A percentile compares a stretch with the other conserved stretches of the same genome.
Conservation (phyloP, 1,140 invertebrate genomes). For the Macrobrachium nipponense region DNA sequence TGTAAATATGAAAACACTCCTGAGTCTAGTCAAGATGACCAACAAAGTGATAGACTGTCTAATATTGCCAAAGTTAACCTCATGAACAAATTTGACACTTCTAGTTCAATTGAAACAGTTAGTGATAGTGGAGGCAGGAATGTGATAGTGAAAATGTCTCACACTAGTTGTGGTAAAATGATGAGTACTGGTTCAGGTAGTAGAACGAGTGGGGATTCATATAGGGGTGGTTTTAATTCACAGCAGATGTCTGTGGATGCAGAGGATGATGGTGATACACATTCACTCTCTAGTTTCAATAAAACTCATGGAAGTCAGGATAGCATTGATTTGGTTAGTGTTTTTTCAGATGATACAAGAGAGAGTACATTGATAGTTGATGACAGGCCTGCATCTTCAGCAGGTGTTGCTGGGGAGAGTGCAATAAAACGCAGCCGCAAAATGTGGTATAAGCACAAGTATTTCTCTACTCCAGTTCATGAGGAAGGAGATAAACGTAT, state of each 20-base stretch:
- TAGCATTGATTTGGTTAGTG: conserved; percentile 58
- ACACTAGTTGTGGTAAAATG: conserved; percentile 25
- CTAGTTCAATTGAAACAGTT: conserved; percentile 14
- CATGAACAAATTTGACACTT: conserved; percentile 29
- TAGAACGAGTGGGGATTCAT: conserved; percentile 10
- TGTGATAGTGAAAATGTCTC: conserved; percentile 52
- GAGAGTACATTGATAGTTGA: conserved; percentile 34
- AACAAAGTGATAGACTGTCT: conserved; percentile 19
- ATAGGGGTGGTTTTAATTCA: conserved; percentile 19
- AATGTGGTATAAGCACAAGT: conserved; percentile 63
- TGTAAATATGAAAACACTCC: conserved; percentile 40
- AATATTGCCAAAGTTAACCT: conserved; percentile 39
- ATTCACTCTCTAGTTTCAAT: conserved; percentile 37
- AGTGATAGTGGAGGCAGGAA: conserved; percentile 39
- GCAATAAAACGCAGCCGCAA: conserved; percentile 55
- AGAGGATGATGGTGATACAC: conserved; percentile 42
- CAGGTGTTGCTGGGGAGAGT: conserved; percentile 52
- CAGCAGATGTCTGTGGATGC: conserved; percentile 46
- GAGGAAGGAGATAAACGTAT: conserved; percentile 58
- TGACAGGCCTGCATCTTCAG: conserved; percentile 49
- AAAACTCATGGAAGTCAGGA: conserved; percentile 60
- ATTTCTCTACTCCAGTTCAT: conserved; percentile 62
- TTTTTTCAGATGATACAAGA: conserved; percentile 59
- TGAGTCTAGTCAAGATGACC: conserved; percentile 37
- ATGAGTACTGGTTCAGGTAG: conserved; percentile 14